These are phyloP conservation scores for Troides aeacus DNA, from an alignment of 2,888 invertebrate species.

Conservation along the genomic window DNA sequence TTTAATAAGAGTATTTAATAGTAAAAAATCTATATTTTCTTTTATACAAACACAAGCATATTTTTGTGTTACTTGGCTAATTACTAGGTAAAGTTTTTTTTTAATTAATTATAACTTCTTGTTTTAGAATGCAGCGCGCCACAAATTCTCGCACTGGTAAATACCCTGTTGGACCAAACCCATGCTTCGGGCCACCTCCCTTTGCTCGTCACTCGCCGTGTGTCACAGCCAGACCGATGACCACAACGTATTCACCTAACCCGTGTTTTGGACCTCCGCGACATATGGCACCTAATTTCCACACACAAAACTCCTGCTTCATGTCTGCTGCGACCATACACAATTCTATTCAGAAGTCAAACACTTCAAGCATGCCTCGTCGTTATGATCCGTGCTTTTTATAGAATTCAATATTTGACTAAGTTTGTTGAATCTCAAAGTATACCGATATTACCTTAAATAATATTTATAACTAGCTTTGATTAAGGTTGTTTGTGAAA, in stretches of 20 bases:
- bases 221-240: neutral
- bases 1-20: neutral
- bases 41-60: too few species aligned
- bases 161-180: neutral
- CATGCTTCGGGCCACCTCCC: constrained; percentile 1
- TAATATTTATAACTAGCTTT: too few species aligned
- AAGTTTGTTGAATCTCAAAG: constrained; percentile 14
- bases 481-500: too few species aligned
- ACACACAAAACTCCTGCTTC: constrained; percentile 11
- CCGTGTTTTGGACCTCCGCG: constrained; percentile 2
- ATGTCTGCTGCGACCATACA: constrained; percentile 8
- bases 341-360: constrained; percentile 8
- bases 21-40: neutral
- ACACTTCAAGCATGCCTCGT: constrained; percentile 1
- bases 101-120: neutral
- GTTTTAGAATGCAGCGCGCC: constrained; percentile 4
- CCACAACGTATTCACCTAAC: neutral
- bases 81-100: neutral
- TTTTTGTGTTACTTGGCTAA: too few species aligned
- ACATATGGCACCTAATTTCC: neutral
- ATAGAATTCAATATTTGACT: neutral
- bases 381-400: constrained; percentile 24
- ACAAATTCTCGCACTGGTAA: neutral
- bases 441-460: neutral
- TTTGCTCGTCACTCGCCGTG: constrained; percentile 7